These are phyloP conservation scores for Rhinolophus sinicus DNA, from an alignment of 2,113 vertebrate species.

Conservation along the genomic window DNA sequence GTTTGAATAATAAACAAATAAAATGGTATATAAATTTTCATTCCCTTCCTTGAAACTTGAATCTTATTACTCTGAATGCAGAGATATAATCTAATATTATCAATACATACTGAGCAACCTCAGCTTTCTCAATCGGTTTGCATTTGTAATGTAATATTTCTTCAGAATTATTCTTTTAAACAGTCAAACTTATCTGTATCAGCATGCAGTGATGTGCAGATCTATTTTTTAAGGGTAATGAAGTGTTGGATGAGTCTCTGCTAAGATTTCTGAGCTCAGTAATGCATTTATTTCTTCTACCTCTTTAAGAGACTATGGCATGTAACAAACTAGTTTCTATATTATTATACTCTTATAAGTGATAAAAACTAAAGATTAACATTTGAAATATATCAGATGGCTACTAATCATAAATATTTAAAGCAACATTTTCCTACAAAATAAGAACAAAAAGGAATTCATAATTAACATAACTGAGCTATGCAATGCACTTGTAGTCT, in stretches of 20 bases:
- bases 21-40: slow-evolving; percentile 79
- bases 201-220: slow-evolving; percentile 13
- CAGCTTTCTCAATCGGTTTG: slow-evolving; percentile 73
- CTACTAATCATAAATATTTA: neutral
- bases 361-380: slow-evolving; percentile 38
- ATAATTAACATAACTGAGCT: neutral
- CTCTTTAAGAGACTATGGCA: slow-evolving; percentile 32
- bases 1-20: slow-evolving; percentile 81
- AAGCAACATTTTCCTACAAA: neutral
- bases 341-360: slow-evolving; percentile 21
- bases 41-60: slow-evolving; percentile 69
- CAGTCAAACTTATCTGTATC: slow-evolving; percentile 53
- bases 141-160: slow-evolving; percentile 78
- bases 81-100: slow-evolving; percentile 78
- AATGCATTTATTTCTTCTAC: slow-evolving; percentile 40
- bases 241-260: slow-evolving; percentile 53
- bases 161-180: slow-evolving; percentile 68
- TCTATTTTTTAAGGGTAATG: slow-evolving; percentile 67
- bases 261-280: neutral
- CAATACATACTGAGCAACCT: slow-evolving; percentile 61
- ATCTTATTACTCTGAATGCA: slow-evolving; percentile 76
- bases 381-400: neutral
- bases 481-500: neutral
- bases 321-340: neutral
- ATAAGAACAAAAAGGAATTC: neutral